Base-by-base conservation (phyloP, 2,797 vertebrate species). In the Morus bassanus region DNA sequence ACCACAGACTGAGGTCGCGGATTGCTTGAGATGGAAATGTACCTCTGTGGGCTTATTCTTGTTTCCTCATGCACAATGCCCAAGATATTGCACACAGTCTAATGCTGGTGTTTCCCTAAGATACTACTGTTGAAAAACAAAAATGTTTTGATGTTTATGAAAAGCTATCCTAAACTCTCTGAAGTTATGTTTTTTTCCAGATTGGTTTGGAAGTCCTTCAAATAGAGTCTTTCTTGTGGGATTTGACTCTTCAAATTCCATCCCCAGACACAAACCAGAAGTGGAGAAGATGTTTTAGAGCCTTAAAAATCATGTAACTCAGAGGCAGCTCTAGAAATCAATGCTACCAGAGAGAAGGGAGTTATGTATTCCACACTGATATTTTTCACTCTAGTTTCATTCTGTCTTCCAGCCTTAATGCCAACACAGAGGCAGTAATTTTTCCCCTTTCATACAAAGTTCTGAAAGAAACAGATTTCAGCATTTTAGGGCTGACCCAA, bases 81-180 rank as follows among this genome's bases (percentile, higher is more conserved):
- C 59, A 83, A 87, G 67, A 63, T 69, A 74, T 18, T 91, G 31
- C 24, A 45, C 51, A 89, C 25, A 74, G 61, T n/a, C 10, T 72
- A 78, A 76, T 64, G 57, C 12, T 87, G 60, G 41, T 69, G 74
- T 92, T 94, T 94, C 56, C 46, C 56, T 60, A 37, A 70, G 39
- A 91, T 63, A 91, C 68, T 91, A 46, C 85, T 43, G 60, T 37
- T 94, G 35, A 91, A 94, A 68, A 96, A 79, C 14, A 90, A 74
- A 91, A 95, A 74, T 64, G 74, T 94, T 95, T 95, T 94, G 63
- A 95, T 95, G 86, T 89, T 96, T 92, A 90, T 93, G 80, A 72
- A 94, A 95, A 78, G 39, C 59, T 87, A 78, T 69, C 86, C 77
- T 95, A 74, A 96, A 69, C 43, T 73, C 70, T 96, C 88, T 94